Base-by-base conservation (phyloP, 1,140 invertebrate genomes). In the Diorhabda sublineata region DNA sequence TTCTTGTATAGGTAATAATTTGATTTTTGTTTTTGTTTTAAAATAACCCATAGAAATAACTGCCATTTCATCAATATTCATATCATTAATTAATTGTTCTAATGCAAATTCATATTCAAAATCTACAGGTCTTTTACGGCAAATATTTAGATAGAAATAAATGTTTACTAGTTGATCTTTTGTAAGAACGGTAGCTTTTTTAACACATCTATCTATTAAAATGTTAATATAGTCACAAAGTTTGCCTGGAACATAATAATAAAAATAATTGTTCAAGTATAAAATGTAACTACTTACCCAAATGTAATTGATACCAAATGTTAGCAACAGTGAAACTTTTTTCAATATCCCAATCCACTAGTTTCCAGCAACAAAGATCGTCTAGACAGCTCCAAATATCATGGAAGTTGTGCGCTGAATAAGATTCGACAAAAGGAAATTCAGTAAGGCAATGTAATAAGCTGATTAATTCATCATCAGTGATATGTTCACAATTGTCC, bases 31-130 rank as follows among this genome's bases (percentile, higher is more conserved):
- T 70, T 87, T 79, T 2, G 83, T 85, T 79, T 89, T 88, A 68
- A 88, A 88, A 74, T 87, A 89, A 0, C 84, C 85, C 79, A 89
- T 83, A 9, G 83, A 80, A 64, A 87, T 76, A 5, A 89, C 80
- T 8, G 81, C 84, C 41, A 89, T 52, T 76, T 90, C 88, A 65
- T 85, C 79, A 0, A 84, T 66, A 2, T 74, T 80, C 72, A 88
- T 81, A 4, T 84, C 72, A 7, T 84, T 64, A 3, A 86, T 64
- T 66, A 78, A 77, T 6, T 81, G 72, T 41, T 81, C 75, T 2
- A 88, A 66, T 42, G 76, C 76, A 69, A 79, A 76, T 72, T 90
- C 86, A 11, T 86, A 78, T 64, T 88, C 85, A 67, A 86, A 87
- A 79, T 83, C 80, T 11, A 85, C 75, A 5, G 77, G 68, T 3